phyloP scores from a whole-genome alignment of 2,797 vertebrate species.

The Lepilemur ruficaudatus region DNA sequence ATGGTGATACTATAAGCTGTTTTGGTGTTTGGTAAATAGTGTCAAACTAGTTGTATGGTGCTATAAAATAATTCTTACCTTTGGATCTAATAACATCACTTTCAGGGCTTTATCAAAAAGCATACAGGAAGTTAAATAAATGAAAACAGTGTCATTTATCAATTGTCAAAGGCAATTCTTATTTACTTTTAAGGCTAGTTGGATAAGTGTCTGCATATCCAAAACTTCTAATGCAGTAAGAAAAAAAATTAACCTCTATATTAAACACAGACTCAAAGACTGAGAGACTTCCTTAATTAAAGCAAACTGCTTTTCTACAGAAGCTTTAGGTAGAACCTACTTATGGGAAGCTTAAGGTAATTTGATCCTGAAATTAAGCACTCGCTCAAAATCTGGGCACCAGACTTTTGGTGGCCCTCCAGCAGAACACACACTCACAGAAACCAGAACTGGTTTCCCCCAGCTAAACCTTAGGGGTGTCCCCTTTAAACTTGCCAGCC shows the following conservation, averaged over 20 bases:
- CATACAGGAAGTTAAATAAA: conserved; percentile 49
- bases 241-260: conserved; percentile 34
- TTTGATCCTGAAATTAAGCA: conserved; percentile 69
- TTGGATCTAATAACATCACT: not conserved
- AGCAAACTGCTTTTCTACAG: conserved; percentile 42
- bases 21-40: not conserved
- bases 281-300: conserved; percentile 56
- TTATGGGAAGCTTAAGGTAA: conserved; percentile 64
- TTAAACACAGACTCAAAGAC: conserved; percentile 43
- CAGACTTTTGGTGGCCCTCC: conserved; percentile 44
- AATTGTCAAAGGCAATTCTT: conserved; percentile 29
- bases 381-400: conserved; percentile 46
- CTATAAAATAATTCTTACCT: conserved; percentile 30
- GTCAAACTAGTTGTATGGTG: not conserved
- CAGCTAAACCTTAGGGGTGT: conserved; percentile 55
- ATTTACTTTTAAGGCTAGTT: conserved; percentile 52
- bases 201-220: conserved; percentile 56
- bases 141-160: not conserved
- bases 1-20: not conserved
- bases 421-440: not conserved
- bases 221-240: conserved; percentile 48
- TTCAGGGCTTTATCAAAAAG: conserved; percentile 50
- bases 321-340: conserved; percentile 48
- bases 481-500: conserved; percentile 72
- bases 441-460: conserved; percentile 51